A percentile compares a stretch with the other conserved stretches of the same genome.
Evolutionary conservation across 2,888 invertebrate species (phyloP).

Genomic region (Druceiella hillmani): DNA sequence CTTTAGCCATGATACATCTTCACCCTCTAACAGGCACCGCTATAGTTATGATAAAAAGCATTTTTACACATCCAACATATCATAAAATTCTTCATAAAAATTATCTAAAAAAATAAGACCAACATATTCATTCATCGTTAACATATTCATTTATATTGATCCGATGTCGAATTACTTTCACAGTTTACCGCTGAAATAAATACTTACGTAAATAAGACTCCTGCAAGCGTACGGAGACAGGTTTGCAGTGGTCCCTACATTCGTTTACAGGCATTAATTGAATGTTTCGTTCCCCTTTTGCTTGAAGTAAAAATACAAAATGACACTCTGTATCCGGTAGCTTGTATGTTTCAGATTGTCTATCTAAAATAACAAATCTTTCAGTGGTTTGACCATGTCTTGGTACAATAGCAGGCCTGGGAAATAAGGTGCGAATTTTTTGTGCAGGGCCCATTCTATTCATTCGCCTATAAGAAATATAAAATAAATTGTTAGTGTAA

Average conservation of each 20-base stretch:
- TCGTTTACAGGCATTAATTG: conserved; percentile 71
- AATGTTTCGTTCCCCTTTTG: conserved; percentile 66
- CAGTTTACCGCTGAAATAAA: conserved; percentile 6
- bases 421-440: conserved; percentile 65
- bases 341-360: conserved; percentile 57
- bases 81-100: too few species aligned
- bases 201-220: conserved; percentile 73
- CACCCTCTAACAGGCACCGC: too few species aligned
- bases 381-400: conserved; percentile 73
- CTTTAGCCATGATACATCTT: too few species aligned
- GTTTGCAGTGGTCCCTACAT: conserved; percentile 65
- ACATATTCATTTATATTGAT: too few species aligned
- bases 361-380: conserved; percentile 71
- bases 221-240: conserved; percentile 64
- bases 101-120: too few species aligned
- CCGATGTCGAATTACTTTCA: too few species aligned
- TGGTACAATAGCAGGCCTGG: conserved; percentile 63
- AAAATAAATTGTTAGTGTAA: too few species aligned
- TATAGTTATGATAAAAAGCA: too few species aligned
- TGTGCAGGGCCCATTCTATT: conserved; percentile 72
- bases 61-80: too few species aligned
- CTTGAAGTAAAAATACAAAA: conserved; percentile 69
- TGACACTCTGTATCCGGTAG: conserved; percentile 80
- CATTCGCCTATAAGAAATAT: too few species aligned
- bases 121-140: too few species aligned